Conservation (phyloP, 92 coral and sea anemone species). For the Phenganax marumi region DNA sequence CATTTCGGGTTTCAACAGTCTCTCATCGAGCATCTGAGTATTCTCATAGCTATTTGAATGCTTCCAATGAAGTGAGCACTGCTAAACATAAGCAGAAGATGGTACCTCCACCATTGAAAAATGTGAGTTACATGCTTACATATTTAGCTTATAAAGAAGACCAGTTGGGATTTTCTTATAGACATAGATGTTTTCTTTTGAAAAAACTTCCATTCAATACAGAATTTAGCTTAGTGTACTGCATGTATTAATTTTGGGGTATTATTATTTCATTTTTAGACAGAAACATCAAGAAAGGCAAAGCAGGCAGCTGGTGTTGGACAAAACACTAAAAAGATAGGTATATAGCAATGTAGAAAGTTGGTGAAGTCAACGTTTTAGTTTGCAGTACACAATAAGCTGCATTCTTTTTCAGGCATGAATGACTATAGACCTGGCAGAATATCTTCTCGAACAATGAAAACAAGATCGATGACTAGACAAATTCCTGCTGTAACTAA, state of each 20-base stretch:
- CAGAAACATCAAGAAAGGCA: background rate
- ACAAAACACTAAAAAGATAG: background rate
- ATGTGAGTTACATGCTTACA: conserved; percentile 5
- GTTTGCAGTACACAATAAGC: background rate
- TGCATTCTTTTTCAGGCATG: background rate
- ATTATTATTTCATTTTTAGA: background rate
- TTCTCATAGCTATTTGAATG: conserved; percentile 1
- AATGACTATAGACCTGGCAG: background rate
- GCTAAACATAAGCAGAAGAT: background rate
- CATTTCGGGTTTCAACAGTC: conserved; percentile 7
- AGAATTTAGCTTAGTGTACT: background rate
- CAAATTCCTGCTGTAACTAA: background rate
- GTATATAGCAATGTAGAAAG: background rate
- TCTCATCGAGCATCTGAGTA: conserved; percentile 8
- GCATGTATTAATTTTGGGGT: no score
- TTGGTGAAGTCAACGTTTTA: background rate
- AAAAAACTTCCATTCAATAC: background rate
- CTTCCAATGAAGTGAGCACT: background rate
- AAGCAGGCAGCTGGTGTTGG: background rate
- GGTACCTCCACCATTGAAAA: background rate
- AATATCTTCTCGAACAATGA: conserved; percentile 18
- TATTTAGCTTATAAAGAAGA: background rate
- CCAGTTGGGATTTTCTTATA: background rate
- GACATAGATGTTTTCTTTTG: background rate
- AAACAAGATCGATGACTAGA: conserved; percentile 29